Evolutionary conservation across 2,797 vertebrate genomes (phyloP).

Genomic region (Bradypodion pumilum): DNA sequence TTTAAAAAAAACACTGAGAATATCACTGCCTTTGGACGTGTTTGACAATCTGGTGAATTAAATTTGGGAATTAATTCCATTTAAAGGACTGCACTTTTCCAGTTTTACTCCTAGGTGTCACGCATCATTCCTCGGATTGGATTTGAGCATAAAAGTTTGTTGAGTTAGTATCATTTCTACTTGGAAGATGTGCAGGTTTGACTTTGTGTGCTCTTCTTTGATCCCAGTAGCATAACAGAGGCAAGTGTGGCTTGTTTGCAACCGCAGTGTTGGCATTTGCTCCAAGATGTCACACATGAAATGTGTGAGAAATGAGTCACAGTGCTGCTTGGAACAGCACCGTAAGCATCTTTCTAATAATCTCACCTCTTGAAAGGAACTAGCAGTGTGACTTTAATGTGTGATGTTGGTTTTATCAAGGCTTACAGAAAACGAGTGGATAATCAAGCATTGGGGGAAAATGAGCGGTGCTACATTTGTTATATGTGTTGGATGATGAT

Average conservation of each 20-base stretch:
- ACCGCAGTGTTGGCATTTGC: slow-evolving; percentile 2
- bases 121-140: neutral
- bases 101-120: slow-evolving; percentile 15
- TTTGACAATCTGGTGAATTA: slow-evolving; percentile 31
- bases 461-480: slow-evolving; percentile 12
- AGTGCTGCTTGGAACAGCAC: slow-evolving; percentile 37
- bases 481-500: slow-evolving; percentile 1
- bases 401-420: slow-evolving; percentile 36
- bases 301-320: neutral
- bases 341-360: slow-evolving; percentile 38
- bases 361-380: slow-evolving; percentile 53
- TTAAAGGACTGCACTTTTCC: slow-evolving; percentile 10
- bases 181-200: neutral
- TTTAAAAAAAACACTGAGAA: slow-evolving; percentile 26
- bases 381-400: neutral
- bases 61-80: neutral
- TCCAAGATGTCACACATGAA: neutral
- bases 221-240: neutral
- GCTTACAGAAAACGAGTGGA: slow-evolving; percentile 12
- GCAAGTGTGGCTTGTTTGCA: rapidly evolving
- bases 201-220: neutral
- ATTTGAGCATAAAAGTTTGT: neutral
- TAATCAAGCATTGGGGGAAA: slow-evolving; percentile 35
- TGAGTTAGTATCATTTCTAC: neutral
- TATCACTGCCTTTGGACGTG: neutral